These are phyloP conservation scores for Esox niger DNA, from an alignment of 2,113 vertebrate species.

Conservation along the genomic window DNA sequence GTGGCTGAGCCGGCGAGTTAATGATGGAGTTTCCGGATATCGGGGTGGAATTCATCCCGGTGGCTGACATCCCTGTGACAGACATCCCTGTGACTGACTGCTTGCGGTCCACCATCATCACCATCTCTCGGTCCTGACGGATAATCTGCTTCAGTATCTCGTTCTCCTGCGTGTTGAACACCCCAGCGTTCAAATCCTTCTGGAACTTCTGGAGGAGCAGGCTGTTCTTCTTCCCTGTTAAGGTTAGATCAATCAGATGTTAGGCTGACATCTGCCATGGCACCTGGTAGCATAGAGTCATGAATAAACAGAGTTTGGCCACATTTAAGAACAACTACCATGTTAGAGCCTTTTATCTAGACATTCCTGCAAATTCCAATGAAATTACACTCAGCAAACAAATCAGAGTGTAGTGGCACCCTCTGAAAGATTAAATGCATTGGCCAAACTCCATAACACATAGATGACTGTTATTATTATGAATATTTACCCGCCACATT, in stretches of 20 bases:
- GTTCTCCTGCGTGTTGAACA: conserved; percentile 99
- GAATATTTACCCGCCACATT: conserved; percentile 29
- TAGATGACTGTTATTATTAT: no score
- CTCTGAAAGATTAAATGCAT: no score
- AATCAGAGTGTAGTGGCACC: no score
- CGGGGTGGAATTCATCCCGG: conserved; percentile 78
- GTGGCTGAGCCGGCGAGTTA: conserved; percentile 84
- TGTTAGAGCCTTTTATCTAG: no score
- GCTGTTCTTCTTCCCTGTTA: conserved; percentile 96
- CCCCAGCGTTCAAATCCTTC: conserved; percentile 96
- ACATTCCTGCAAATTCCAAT: no score
- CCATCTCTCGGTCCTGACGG: conserved; percentile 96
- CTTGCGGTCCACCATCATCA: conserved; percentile 83
- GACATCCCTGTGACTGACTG: conserved; percentile 74
- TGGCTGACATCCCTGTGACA: conserved; percentile 41
- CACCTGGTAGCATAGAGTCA: conserved; percentile 28
- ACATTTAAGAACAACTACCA: no score
- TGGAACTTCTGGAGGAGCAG: conserved; percentile 97
- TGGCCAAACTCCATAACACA: no score
- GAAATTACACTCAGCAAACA: no score
- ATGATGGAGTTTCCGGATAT: conserved; percentile 83
- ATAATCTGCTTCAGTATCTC: conserved; percentile 99
- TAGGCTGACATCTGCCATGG: conserved; percentile 31
- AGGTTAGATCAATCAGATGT: conserved; percentile 19
- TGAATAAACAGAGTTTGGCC: no score